Evolutionary conservation across 2,888 invertebrate species (phyloP), one percentile per base, ranked within the genome.

Genomic region (Epirrita christyi): DNA sequence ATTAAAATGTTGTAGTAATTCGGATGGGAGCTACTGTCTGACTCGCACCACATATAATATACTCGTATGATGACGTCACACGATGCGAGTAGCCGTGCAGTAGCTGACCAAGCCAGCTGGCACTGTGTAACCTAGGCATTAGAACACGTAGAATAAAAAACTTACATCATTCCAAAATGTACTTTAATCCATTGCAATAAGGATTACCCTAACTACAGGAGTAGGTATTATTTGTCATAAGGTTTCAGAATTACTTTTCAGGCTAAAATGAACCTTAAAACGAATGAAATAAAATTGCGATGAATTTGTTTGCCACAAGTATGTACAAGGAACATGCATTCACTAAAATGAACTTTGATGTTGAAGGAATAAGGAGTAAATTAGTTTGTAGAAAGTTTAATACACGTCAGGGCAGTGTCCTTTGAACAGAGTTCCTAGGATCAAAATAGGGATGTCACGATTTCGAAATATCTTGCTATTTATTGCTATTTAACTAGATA

Each of bases 381-480:
- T 27, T 34, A 14, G 40, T 45, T 13, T 60, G 65, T 67, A 70
- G 61, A 70, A 70, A 67, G 59, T 70, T 79, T 72, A 74, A 75
- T 70, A 73, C 69, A 71, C 68, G 72, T 37, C 68, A 74, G 81
- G 86, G 86, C 88, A 89, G 78, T 85, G 89, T 81, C 88, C 88
- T 86, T 80, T 82, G 84, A 85, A 84, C 84, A 74, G 73, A 78
- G 85, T 81, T 80, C 84, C 81, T 84, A 83, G 81, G 85, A 82
- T 80, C 80, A 68, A 70, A 67, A 73, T 75, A 88, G 87, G 88
- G 88, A 69, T 88, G 88, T 86, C 86, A 86, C 84, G 87, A 85
- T 76, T 80, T 78, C 59, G 69, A 75, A 78, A 74, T 76, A 68
- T 75, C 71, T 70, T 73, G 77, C 73, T 68, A 72, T 70, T 75